Base-by-base conservation (phyloP, 2,797 vertebrate species). In the Peromyscus aztecus region DNA sequence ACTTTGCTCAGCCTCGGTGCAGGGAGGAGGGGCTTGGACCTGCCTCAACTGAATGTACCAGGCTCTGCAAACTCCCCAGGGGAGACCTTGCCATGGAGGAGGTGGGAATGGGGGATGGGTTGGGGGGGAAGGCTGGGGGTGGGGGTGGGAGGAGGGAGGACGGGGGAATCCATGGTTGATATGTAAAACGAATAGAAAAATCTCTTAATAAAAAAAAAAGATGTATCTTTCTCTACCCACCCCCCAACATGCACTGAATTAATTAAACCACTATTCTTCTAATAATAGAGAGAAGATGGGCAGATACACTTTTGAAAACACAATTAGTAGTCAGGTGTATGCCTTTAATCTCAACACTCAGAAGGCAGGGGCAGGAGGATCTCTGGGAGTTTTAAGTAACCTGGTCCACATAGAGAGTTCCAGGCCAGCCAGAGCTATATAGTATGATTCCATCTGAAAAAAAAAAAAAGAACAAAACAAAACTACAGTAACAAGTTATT, bases 241-340 rank as follows among this genome's bases (percentile, higher is more conserved):
- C 5, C 3, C 21, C 0, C 0, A 0, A 63, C 6, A 87, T 27
- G 55, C 4, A 19, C 0, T 57, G 71, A 89, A 69, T 76, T 63
- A 87, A 34, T 84, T 86, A 95, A 82, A 90, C 80, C 29, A 85
- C 55, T 14, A 27, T 89, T 81, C 91, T 93, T 85, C 55, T 19
- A 96, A 10, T 59, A 95, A 81, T 43, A 90, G 23, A 89, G n/a
- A 73, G 87, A 92, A 91, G 9, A 90, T 80, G 1, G 11, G 16
- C 29, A 81, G 12, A 93, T 13, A 40, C 23, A 67, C 90, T 86
- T 93, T 96, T 27, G 37, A 85, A 85, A 67, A 23, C 29, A 84
- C 57, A 61, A 29, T 16, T n/a, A n/a, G 83, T 17, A 52, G 83
- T 52, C 31, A 69, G 43, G 43, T 16, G 13, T 21, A 49, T 52